phyloP scores from a whole-genome alignment of 2,888 invertebrate species.

The Hetaerina titia region DNA sequence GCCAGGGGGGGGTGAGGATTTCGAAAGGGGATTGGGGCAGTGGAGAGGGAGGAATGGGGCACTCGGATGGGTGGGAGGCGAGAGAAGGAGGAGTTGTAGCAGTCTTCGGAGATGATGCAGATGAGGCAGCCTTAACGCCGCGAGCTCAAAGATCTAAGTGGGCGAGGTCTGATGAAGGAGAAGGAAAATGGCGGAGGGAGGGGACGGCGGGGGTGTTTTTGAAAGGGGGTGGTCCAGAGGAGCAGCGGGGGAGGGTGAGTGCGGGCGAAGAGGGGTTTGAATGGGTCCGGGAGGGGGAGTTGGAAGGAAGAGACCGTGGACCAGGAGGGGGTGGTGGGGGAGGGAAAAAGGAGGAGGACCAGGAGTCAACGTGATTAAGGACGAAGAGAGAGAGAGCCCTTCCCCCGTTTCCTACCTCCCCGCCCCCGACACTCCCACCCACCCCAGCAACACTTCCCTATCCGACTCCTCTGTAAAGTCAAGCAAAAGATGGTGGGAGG shows the following conservation, averaged over 20 bases:
- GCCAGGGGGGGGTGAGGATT: neutral
- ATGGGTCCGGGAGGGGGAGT: neutral
- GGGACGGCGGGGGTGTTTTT: neutral
- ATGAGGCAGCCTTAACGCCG: slow-evolving; percentile 61
- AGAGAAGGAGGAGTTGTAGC: neutral
- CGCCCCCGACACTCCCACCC: neutral
- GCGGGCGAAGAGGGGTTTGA: neutral
- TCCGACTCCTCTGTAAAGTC: neutral
- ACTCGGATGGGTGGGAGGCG: neutral
- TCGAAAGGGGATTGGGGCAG: neutral
- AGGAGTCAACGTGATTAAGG: slow-evolving; percentile 67
- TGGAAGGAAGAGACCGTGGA: neutral
- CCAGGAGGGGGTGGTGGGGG: neutral
- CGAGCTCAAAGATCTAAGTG: slow-evolving; percentile 57
- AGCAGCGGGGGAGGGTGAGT: neutral
- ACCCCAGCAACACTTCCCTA: slow-evolving; percentile 30
- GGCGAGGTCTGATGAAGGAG: slow-evolving; percentile 64
- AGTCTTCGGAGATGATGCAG: slow-evolving; percentile 63
- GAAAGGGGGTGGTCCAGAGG: neutral
- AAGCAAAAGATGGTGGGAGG: slow-evolving; percentile 6
- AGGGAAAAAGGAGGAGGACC: slow-evolving; percentile 8
- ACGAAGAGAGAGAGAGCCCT: slow-evolving; percentile 14
- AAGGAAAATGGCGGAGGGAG: slow-evolving; percentile 40
- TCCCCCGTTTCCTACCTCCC: neutral
- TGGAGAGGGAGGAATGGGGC: neutral